phyloP scores from a whole-genome alignment of 1,140 invertebrate genomes.

The Hycleus cichorii region DNA sequence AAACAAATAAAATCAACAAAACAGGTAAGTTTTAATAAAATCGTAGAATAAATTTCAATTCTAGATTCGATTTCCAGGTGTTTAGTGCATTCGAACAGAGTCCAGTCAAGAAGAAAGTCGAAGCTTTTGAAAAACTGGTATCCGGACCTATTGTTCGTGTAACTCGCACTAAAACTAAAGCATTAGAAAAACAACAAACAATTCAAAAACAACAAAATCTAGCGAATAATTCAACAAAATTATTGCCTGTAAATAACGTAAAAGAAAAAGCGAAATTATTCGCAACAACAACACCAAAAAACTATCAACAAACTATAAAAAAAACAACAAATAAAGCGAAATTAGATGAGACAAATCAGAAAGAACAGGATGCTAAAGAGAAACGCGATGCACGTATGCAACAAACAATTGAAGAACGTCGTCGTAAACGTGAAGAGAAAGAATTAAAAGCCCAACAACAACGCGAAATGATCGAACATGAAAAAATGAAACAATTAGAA shows the following conservation, averaged over 20 bases:
- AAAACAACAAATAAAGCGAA: constrained; percentile 8
- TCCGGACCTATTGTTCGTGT: constrained; percentile 13
- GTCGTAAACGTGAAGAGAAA: constrained; percentile 51
- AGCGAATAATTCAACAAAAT: constrained; percentile 12
- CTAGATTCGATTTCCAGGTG: constrained; percentile 11
- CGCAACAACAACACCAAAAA: constrained; percentile 18
- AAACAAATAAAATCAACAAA: constrained; percentile 16
- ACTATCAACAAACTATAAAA: constrained; percentile 5
- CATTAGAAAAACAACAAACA: constrained; percentile 22
- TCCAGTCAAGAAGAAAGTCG: constrained; percentile 53
- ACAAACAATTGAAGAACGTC: constrained; percentile 46
- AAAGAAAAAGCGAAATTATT: constrained; percentile 36
- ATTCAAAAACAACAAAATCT: neutral
- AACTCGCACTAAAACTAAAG: constrained; percentile 44
- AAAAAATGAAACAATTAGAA: constrained; percentile 44
- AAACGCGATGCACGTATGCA: constrained; percentile 33
- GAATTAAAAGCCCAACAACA: constrained; percentile 49
- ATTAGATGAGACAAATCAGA: constrained; percentile 24
- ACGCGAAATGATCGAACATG: constrained; percentile 50
- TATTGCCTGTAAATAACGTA: constrained; percentile 25
- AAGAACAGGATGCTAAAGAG: constrained; percentile 41
- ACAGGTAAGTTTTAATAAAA: constrained; percentile 1
- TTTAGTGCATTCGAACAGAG: constrained; percentile 52
- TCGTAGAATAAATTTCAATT: constrained; percentile 3
- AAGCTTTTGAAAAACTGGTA: constrained; percentile 51